Percentiles rank a stretch among this genome's conserved stretches.
Conservation (phyloP, 1,140 invertebrate species). For the Hycleus phaleratus region DNA sequence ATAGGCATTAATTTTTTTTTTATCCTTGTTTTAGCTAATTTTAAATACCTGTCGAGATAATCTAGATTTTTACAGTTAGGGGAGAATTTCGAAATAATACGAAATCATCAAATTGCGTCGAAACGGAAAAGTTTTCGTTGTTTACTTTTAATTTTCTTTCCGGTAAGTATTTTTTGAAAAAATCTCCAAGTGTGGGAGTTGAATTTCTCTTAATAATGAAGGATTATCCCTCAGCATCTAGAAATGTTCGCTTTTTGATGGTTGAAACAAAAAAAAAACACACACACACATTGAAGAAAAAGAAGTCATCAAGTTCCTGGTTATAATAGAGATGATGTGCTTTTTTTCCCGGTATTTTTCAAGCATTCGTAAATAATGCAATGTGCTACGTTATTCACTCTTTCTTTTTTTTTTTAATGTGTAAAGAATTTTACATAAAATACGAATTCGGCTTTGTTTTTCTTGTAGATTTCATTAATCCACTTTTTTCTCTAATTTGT, state of each 20-base stretch:
- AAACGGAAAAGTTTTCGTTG: too few relatives aligned
- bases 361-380: constrained; percentile 8
- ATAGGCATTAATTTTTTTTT: too few relatives aligned
- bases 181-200: background rate
- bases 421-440: constrained; percentile 12
- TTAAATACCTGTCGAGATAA: too few relatives aligned
- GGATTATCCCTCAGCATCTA: constrained; percentile 14
- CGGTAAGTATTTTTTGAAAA: too few relatives aligned
- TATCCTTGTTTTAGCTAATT: too few relatives aligned
- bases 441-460: background rate
- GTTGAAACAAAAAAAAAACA: constrained; percentile 6
- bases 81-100: too few relatives aligned
- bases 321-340: constrained; percentile 10
- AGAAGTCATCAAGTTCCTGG: constrained; percentile 13
- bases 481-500: too few relatives aligned
- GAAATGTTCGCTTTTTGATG: constrained; percentile 18
- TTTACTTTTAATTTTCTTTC: too few relatives aligned
- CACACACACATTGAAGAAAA: background rate
- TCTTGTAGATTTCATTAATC: background rate
- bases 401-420: background rate
- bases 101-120: too few relatives aligned
- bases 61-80: too few relatives aligned
- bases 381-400: constrained; percentile 5
- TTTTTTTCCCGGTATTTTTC: constrained; percentile 5
- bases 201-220: constrained; percentile 16